Evolutionary conservation across 2,888 invertebrate species (phyloP).

Genomic region (Crepidodera aurea): DNA sequence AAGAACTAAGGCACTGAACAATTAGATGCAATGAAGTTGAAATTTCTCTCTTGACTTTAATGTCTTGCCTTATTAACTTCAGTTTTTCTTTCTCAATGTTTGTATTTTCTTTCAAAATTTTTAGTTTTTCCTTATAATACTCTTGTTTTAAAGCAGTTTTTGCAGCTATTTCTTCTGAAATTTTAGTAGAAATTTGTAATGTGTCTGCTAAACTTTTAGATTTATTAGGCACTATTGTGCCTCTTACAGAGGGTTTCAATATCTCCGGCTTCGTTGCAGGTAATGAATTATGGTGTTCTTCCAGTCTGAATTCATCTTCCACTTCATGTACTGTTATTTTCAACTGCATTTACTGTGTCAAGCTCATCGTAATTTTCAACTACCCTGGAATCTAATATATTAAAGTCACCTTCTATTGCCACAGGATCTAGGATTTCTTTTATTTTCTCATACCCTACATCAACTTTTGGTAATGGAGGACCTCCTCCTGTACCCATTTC

Average conservation of each 20-base stretch:
- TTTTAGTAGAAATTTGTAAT: constrained; percentile 8
- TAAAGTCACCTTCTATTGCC: background rate
- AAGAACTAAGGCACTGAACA: too few relatives aligned
- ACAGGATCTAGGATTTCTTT: constrained; percentile 10
- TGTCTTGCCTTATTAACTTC: background rate
- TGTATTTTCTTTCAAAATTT: too few relatives aligned
- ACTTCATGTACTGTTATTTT: constrained; percentile 11
- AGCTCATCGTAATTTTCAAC: background rate
- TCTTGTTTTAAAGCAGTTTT: constrained; percentile 10
- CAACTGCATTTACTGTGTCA: too few relatives aligned
- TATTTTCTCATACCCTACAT: constrained; percentile 2
- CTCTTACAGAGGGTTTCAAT: background rate
- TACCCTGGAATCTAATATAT: constrained; percentile 7
- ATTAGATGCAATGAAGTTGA: background rate
- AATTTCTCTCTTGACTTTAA: constrained; percentile 3
- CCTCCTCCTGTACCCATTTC: constrained; percentile 7
- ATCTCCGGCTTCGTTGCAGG: constrained; percentile 2
- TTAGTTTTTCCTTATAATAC: constrained; percentile 5
- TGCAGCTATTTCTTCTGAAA: constrained; percentile 8
- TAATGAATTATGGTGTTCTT: constrained; percentile 7
- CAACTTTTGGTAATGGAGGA: constrained; percentile 12
- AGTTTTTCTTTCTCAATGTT: constrained; percentile 3
- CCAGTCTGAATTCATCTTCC: constrained; percentile 2
- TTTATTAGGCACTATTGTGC: background rate
- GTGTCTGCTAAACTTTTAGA: background rate